Evolutionary conservation across 2,888 invertebrate species (phyloP).

Genomic region (Epinotia brunnichana): DNA sequence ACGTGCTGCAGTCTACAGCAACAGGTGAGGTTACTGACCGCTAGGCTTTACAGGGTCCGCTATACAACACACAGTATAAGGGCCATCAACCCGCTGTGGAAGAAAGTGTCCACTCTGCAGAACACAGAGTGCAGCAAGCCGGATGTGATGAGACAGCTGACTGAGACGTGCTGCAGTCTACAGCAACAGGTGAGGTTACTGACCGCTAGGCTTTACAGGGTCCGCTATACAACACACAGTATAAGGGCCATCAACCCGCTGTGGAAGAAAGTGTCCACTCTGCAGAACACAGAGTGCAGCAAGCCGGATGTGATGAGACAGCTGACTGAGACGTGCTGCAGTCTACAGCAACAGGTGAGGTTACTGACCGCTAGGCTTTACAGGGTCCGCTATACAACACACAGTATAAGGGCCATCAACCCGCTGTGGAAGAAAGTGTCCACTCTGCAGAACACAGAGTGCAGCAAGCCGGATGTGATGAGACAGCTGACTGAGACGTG

Average conservation of each 20-base stretch:
- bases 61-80: too few relatives aligned
- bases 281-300: slow-evolving; percentile 80
- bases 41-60: too few relatives aligned
- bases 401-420: too few relatives aligned
- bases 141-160: slow-evolving; percentile 87
- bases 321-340: slow-evolving; percentile 89
- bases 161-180: slow-evolving; percentile 89
- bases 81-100: slow-evolving; percentile 95
- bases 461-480: too few relatives aligned
- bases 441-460: slow-evolving; percentile 83
- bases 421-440: slow-evolving; percentile 95
- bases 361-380: too few relatives aligned
- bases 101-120: slow-evolving; percentile 90
- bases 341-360: slow-evolving; percentile 80
- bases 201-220: too few relatives aligned
- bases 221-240: too few relatives aligned
- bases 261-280: slow-evolving; percentile 93
- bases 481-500: slow-evolving; percentile 91
- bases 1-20: slow-evolving; percentile 88
- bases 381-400: too few relatives aligned
- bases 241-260: slow-evolving; percentile 94
- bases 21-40: too few relatives aligned
- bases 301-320: too few relatives aligned
- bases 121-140: slow-evolving; percentile 64
- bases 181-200: slow-evolving; percentile 75